phyloP scores from a whole-genome alignment of 2,888 invertebrate species.

The Pseudococcus jackbeardsleyi region DNA sequence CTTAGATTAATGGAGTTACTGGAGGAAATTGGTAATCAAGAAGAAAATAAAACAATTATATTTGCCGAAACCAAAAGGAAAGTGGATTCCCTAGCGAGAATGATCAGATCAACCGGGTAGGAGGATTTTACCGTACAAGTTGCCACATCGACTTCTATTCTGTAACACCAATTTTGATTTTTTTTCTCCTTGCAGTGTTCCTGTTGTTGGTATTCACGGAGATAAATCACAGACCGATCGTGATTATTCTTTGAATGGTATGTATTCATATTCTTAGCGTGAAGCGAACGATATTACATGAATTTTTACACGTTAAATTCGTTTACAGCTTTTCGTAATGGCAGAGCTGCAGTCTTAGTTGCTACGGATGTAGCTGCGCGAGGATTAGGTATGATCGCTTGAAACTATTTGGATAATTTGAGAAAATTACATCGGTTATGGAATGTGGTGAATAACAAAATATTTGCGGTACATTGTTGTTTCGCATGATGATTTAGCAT shows the following conservation, averaged over 20 bases:
- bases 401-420: not conserved
- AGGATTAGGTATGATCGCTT: slow-evolving; percentile 81
- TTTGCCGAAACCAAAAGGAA: slow-evolving; percentile 82
- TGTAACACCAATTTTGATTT: not conserved
- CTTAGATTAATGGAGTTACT: slow-evolving; percentile 73
- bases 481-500: too few relatives aligned
- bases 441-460: not conserved
- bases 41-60: slow-evolving; percentile 79
- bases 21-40: slow-evolving; percentile 76
- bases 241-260: slow-evolving; percentile 89
- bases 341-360: slow-evolving; percentile 88
- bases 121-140: slow-evolving; percentile 63
- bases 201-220: slow-evolving; percentile 90
- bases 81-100: slow-evolving; percentile 78
- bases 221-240: slow-evolving; percentile 96
- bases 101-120: slow-evolving; percentile 76
- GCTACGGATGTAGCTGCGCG: slow-evolving; percentile 96
- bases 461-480: not conserved
- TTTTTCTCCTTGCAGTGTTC: slow-evolving; percentile 71
- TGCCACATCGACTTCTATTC: not conserved
- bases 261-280: not conserved
- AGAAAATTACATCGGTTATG: not conserved
- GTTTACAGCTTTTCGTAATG: slow-evolving; percentile 81
- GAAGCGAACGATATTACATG: not conserved
- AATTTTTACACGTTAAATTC: slow-evolving; percentile 64